A percentile compares a stretch with the other conserved stretches of the same genome.
Conservation (phyloP, 2,113 vertebrate species). For the Salvelinus alpinus region DNA sequence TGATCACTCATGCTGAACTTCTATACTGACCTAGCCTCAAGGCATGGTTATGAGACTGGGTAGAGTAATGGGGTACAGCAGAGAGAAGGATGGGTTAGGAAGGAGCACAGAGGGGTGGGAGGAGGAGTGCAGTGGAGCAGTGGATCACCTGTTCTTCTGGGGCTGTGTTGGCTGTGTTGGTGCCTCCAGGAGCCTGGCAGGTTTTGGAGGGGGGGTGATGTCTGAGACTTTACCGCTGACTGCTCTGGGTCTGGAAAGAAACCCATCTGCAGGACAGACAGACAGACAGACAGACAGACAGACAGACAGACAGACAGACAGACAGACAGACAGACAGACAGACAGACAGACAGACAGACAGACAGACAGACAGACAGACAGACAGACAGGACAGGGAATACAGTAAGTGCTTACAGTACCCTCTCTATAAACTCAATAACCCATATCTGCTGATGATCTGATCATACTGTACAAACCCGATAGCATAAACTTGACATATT, state of each 20-base stretch:
- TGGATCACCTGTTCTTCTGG: slow-evolving; percentile 51
- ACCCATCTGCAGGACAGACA: slow-evolving; percentile 72
- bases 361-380: slow-evolving; percentile 41
- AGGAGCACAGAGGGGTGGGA: background rate
- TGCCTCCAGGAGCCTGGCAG: slow-evolving; percentile 61
- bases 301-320: slow-evolving; percentile 22
- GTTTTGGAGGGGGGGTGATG: slow-evolving; percentile 69
- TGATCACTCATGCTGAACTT: background rate
- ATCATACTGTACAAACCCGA: background rate
- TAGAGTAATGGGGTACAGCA: background rate
- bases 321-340: slow-evolving; percentile 44
- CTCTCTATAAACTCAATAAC: too few species aligned
- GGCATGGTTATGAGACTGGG: background rate
- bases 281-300: slow-evolving; percentile 12
- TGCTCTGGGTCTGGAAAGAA: slow-evolving; percentile 70
- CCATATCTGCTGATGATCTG: background rate
- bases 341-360: background rate
- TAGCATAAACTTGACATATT: background rate
- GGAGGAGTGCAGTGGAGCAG: background rate
- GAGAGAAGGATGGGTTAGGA: background rate
- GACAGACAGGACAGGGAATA: background rate
- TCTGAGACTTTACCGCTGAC: slow-evolving; percentile 77
- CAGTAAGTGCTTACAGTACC: too few species aligned
- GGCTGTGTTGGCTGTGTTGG: slow-evolving; percentile 18
- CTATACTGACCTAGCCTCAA: too few species aligned